These are phyloP conservation scores for Anthoptus insignis DNA, from an alignment of 2,888 invertebrate genomes.

Conservation along the genomic window DNA sequence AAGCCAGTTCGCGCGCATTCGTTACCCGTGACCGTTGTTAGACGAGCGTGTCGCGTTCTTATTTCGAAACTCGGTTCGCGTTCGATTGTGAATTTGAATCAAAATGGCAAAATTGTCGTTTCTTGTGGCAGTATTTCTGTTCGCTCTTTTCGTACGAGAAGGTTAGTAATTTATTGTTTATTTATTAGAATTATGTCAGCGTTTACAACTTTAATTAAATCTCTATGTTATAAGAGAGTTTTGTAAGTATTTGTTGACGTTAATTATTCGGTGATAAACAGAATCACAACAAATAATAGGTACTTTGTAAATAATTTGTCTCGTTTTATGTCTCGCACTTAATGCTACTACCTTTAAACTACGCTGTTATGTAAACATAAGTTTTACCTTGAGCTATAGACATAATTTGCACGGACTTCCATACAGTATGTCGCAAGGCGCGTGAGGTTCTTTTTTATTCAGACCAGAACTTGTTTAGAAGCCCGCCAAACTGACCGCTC, in stretches of 20 bases:
- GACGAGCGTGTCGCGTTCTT: conserved; percentile 55
- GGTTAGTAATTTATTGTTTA: conserved; percentile 60
- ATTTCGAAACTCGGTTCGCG: conserved; percentile 53
- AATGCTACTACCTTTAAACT: no score
- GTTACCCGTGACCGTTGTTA: conserved; percentile 59
- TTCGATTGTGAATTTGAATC: conserved; percentile 53
- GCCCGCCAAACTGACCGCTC: conserved; percentile 44
- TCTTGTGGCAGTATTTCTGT: conserved; percentile 73
- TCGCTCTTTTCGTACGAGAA: conserved; percentile 71
- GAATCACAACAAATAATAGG: no score
- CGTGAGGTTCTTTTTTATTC: conserved; percentile 25
- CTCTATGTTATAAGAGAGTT: no score
- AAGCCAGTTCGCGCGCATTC: conserved; percentile 60
- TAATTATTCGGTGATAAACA: no score
- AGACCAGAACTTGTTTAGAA: conserved; percentile 58
- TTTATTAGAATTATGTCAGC: no score
- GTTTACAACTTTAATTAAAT: no score
- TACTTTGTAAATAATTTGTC: no score
- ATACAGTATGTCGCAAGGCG: conserved; percentile 39
- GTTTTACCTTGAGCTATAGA: background rate
- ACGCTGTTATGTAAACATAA: conserved; percentile 3
- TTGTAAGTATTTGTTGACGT: no score
- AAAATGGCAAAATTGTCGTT: conserved; percentile 73
- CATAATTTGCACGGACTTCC: background rate
- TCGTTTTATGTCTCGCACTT: no score